These are phyloP conservation scores for Syngnathus rostellatus DNA, from an alignment of 2,797 vertebrate genomes.

Conservation along the genomic window DNA sequence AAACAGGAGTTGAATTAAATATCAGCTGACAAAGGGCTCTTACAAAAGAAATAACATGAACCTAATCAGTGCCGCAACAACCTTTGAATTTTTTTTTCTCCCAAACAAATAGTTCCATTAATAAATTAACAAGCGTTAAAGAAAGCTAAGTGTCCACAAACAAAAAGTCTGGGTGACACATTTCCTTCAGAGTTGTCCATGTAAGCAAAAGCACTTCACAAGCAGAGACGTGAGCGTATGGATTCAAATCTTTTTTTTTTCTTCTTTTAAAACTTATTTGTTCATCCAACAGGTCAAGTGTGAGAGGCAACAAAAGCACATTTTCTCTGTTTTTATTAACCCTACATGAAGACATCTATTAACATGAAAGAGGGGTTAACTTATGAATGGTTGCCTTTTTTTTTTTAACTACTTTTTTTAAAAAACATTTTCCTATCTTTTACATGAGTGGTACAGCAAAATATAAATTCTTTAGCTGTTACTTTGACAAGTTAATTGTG, in stretches of 20 bases:
- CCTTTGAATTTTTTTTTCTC: slow-evolving; percentile 50
- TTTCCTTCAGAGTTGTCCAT: slow-evolving; percentile 59
- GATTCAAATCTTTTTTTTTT: slow-evolving; percentile 49
- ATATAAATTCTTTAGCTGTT: slow-evolving; percentile 99
- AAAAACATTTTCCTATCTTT: slow-evolving; percentile 66
- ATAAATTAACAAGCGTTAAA: slow-evolving; percentile 75
- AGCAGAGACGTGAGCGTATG: slow-evolving; percentile 79
- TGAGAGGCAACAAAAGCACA: slow-evolving; percentile 76
- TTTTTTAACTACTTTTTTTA: slow-evolving; percentile 66
- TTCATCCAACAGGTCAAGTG: slow-evolving; percentile 85
- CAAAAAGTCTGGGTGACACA: slow-evolving; percentile 52
- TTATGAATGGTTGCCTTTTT: slow-evolving; percentile 62
- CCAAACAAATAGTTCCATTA: slow-evolving; percentile 52
- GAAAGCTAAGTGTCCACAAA: slow-evolving; percentile 52
- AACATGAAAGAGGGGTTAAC: slow-evolving; percentile 63
- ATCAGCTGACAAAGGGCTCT: slow-evolving; percentile 93
- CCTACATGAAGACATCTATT: slow-evolving; percentile 78
- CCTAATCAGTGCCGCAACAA: slow-evolving; percentile 74
- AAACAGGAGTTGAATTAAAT: slow-evolving; percentile 99
- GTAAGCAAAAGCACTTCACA: slow-evolving; percentile 83
- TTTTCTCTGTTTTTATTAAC: slow-evolving; percentile 80
- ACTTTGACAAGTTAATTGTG: slow-evolving; percentile 97
- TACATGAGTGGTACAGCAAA: slow-evolving; percentile 99
- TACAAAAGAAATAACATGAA: slow-evolving; percentile 84
- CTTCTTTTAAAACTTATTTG: slow-evolving; percentile 48